These are phyloP conservation scores for Calidris pugnax DNA, from an alignment of 2,113 vertebrate species.

Conservation along the genomic window DNA sequence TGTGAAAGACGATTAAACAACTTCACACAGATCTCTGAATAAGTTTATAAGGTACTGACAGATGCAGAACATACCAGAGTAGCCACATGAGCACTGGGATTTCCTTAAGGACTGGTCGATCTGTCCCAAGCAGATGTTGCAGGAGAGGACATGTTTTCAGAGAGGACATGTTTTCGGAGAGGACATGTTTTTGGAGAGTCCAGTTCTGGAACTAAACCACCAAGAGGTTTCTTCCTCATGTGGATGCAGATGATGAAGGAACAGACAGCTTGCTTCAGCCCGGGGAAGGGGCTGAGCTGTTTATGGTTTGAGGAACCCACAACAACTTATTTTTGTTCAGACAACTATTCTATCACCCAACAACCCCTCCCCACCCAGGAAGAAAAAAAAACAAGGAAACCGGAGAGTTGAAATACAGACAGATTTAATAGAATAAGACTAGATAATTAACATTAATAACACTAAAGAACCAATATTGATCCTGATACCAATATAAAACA, in stretches of 20 bases:
- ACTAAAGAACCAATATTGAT: too few species aligned
- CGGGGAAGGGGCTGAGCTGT: neutral
- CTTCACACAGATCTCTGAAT: neutral
- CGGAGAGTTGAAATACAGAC: neutral
- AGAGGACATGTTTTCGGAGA: neutral
- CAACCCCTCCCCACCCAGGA: neutral
- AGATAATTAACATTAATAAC: neutral
- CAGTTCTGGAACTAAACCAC: neutral
- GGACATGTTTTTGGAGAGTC: too few species aligned
- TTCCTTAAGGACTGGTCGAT: neutral
- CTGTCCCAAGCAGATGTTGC: neutral
- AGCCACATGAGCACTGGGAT: fast-evolving
- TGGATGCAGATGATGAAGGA: neutral
- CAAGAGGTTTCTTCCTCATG: fast-evolving
- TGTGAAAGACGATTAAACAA: neutral
- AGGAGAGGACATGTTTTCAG: neutral
- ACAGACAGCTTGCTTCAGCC: neutral
- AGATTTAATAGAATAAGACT: neutral
- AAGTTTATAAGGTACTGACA: neutral
- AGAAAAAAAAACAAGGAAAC: too few species aligned
- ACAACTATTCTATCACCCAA: neutral
- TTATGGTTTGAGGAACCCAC: neutral
- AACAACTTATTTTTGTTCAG: neutral
- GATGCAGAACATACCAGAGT: neutral
- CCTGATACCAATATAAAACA: too few species aligned